Evolutionary conservation across 2,888 invertebrate species (phyloP), one percentile per base, ranked within the genome.

Genomic region (Scaeva pyrastri): DNA sequence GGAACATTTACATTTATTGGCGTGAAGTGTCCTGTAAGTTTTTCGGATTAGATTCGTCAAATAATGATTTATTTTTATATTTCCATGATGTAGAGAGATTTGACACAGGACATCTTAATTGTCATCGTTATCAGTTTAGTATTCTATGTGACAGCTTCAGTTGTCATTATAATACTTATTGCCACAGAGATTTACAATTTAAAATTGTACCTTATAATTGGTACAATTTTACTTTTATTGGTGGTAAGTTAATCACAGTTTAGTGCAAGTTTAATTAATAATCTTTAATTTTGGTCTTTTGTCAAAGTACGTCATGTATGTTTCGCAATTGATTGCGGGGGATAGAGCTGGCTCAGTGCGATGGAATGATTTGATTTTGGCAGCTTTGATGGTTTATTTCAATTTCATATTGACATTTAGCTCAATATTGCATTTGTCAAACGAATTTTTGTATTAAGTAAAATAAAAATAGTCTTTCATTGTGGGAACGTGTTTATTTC

Each of bases 331-430:
- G n/a, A 73, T 85, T 2, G 21, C 23, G 3, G 80, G 80, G 23
- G 14, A 14, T 8, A 48, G 85, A n/a, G 14, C 45, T 19, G 58
- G 52, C 5, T 12, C 43, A 0, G 12, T 85, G 0, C 56, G 76
- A 2, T 80, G 85, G 85, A 80, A 58, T 14, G 85, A 85, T 23
- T 68, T 72, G n/a, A 14, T 76, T 3, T 16, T 80, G 14, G 80
- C 72, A 21, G 64, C 85, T 1, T 21, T 85, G 23, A 12, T 85
- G 71, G 50, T 76, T 2, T 85, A 85, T 10, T 52, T 80, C 8
- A 76, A 41, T 36, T 80, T 60, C n/a, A 31, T 55, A 21, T 31
- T 73, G 1, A 39, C 56, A n/a, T 52, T 76, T 0, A 39, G 36
- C 26, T 66, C 70, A 11, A 16, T 14, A 19, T 36, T 70, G 11